phyloP scores from a whole-genome alignment of 2,888 invertebrate genomes.

The Hemistola chrysoprasaria region DNA sequence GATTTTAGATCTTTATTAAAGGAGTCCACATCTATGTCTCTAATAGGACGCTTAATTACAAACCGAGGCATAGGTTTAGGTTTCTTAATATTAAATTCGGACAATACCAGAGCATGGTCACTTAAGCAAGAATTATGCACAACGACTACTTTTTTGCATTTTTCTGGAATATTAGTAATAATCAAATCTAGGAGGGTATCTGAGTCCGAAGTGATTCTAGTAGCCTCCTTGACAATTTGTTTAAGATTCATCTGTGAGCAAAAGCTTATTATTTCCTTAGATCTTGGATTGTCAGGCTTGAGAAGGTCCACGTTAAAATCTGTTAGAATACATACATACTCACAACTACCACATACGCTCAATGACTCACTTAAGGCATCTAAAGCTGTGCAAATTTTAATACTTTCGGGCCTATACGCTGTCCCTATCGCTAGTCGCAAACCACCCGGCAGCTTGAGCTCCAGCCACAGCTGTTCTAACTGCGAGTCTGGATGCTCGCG shows the following conservation, averaged over 20 bases:
- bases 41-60: too few relatives aligned
- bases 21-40: not conserved
- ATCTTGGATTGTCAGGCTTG: not conserved
- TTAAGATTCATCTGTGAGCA: not conserved
- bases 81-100: constrained; percentile 3
- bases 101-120: constrained; percentile 1
- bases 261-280: not conserved
- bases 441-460: constrained; percentile 21
- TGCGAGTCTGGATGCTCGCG: constrained; percentile 14
- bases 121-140: not conserved
- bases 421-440: constrained; percentile 26
- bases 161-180: constrained; percentile 8
- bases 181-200: constrained; percentile 18
- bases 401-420: constrained; percentile 23
- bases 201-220: constrained; percentile 15
- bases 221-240: constrained; percentile 5
- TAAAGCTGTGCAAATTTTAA: constrained; percentile 10
- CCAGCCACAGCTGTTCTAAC: constrained; percentile 31
- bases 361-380: constrained; percentile 25
- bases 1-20: not conserved
- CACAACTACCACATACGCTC: constrained; percentile 10
- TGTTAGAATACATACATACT: constrained; percentile 11
- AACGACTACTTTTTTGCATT: not conserved
- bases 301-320: constrained; percentile 23
- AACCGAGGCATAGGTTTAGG: not conserved